phyloP scores from a whole-genome alignment of 2,888 invertebrate species.

The Sepioteuthis lessoniana region DNA sequence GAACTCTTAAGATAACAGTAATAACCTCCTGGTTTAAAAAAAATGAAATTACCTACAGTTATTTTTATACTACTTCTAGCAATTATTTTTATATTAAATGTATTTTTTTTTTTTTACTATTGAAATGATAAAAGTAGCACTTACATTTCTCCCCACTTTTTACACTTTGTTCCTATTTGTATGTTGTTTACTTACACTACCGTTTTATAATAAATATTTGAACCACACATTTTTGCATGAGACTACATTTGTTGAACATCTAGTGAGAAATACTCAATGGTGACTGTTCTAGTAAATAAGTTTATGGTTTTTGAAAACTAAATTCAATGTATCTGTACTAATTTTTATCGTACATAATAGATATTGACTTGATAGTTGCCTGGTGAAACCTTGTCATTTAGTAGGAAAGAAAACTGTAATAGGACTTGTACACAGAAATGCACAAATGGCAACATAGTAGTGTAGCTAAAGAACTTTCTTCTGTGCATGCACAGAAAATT shows the following conservation, averaged over 20 bases:
- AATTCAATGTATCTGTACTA: too few relatives aligned
- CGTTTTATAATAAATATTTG: neutral
- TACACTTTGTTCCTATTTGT: too few relatives aligned
- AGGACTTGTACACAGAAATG: too few relatives aligned
- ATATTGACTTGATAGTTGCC: too few relatives aligned
- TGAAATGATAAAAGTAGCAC: too few relatives aligned
- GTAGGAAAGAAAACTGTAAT: too few relatives aligned
- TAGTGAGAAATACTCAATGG: neutral
- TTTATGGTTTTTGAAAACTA: neutral
- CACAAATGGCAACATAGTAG: too few relatives aligned
- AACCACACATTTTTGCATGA: neutral
- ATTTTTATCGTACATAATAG: too few relatives aligned
- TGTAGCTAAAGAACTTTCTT: too few relatives aligned
- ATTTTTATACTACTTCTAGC: neutral
- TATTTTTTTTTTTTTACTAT: neutral
- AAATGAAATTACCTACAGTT: neutral
- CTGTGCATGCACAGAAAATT: too few relatives aligned
- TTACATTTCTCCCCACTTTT: too few relatives aligned
- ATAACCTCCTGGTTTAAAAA: neutral
- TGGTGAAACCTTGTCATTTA: too few relatives aligned
- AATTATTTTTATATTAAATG: neutral
- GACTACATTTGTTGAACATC: neutral
- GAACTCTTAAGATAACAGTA: slow-evolving; percentile 65
- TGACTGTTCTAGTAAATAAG: neutral
- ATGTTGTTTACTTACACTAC: neutral